Percentiles rank a stretch among this genome's conserved stretches.
Evolutionary conservation across 2,797 vertebrate genomes (phyloP).

Genomic region (Amblyopsis hoosieri): DNA sequence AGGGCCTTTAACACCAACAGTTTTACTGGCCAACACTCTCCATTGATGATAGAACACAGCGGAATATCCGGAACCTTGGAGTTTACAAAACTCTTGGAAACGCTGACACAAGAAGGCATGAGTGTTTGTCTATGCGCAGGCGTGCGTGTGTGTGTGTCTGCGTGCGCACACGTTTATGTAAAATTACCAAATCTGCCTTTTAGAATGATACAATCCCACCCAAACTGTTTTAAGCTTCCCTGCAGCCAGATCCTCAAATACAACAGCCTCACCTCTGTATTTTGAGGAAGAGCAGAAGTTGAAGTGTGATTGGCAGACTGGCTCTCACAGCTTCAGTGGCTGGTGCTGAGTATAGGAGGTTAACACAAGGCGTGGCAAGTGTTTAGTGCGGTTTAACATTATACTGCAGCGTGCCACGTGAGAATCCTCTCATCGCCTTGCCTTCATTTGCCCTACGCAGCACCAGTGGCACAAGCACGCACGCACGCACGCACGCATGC

Average conservation of each 20-base stretch:
- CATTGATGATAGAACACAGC: conserved; percentile 67
- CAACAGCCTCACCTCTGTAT: not conserved
- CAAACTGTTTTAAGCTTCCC: not conserved
- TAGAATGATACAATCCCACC: not conserved
- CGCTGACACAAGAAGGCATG: not conserved
- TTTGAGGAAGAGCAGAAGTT: not conserved
- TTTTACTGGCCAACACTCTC: conserved; percentile 66
- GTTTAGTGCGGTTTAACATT: too few relatives aligned
- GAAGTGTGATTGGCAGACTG: too few relatives aligned
- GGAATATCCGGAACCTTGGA: conserved; percentile 56
- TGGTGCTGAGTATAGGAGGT: too few relatives aligned
- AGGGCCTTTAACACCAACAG: conserved; percentile 57
- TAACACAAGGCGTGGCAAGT: too few relatives aligned
- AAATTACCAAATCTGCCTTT: not conserved
- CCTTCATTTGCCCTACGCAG: conserved; percentile 42
- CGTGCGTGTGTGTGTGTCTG: conserved; percentile 11
- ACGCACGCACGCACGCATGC: conserved; percentile 12
- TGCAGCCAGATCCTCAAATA: not conserved
- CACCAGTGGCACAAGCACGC: conserved; percentile 31
- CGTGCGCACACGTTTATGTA: not conserved
- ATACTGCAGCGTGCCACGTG: conserved; percentile 3
- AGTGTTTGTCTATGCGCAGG: conserved; percentile 14
- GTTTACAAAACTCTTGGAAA: conserved; percentile 7
- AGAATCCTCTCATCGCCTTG: conserved; percentile 44
- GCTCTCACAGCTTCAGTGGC: too few relatives aligned